Evolutionary conservation across 2,797 vertebrate genomes (phyloP).

Genomic region (Nyctibius grandis): DNA sequence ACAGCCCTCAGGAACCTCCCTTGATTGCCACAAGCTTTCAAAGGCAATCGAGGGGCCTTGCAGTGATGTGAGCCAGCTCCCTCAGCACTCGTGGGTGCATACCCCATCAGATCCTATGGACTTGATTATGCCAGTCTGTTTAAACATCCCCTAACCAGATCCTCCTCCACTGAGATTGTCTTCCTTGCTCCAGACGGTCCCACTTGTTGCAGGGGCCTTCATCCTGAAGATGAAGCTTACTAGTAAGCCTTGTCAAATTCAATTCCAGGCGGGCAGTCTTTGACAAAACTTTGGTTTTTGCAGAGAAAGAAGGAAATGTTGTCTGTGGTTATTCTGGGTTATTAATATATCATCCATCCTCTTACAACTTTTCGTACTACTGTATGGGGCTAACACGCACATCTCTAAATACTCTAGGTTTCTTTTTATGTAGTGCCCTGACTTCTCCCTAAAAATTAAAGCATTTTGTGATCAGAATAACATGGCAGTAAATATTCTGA

Average conservation of each 20-base stretch:
- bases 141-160: background rate
- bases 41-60: background rate
- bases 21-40: background rate
- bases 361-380: background rate
- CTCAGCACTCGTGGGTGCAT: background rate
- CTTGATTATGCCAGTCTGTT: background rate
- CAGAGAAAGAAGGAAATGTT: background rate
- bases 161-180: background rate
- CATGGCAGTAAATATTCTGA: background rate
- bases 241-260: background rate
- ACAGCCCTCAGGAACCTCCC: background rate
- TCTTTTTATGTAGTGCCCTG: too few relatives aligned
- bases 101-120: background rate
- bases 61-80: background rate
- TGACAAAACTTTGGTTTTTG: background rate
- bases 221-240: background rate
- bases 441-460: background rate
- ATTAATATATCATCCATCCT: background rate
- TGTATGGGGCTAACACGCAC: background rate
- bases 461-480: background rate
- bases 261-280: background rate
- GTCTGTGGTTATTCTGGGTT: background rate
- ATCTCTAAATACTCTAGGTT: background rate
- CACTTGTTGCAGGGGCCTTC: background rate
- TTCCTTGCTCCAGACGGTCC: background rate